phyloP scores from a whole-genome alignment of 1,140 invertebrate species.

The Meloidogyne floridensis region DNA sequence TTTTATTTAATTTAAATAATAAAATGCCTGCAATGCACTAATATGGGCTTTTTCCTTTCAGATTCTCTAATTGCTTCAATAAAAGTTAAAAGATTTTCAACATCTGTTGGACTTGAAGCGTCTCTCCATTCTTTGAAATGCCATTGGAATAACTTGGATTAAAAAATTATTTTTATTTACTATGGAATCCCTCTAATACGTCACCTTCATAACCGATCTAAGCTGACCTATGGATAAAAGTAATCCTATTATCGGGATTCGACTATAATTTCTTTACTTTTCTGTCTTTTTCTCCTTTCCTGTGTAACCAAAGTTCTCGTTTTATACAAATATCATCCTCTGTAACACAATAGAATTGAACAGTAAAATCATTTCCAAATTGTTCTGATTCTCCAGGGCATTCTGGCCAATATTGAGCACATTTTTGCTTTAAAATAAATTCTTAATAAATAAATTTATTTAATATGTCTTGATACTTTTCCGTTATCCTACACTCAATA shows the following conservation, averaged over 20 bases:
- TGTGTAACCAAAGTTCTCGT: slow-evolving; percentile 48
- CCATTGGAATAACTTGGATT: slow-evolving; percentile 49
- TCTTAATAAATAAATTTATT: neutral
- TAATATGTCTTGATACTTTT: neutral
- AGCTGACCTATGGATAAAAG: too few species aligned
- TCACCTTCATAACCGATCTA: too few species aligned
- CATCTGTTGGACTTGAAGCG: slow-evolving; percentile 30
- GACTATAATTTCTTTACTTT: slow-evolving; percentile 26
- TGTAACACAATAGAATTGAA: slow-evolving; percentile 48
- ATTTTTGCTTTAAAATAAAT: slow-evolving; percentile 44
- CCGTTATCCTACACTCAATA: too few species aligned
- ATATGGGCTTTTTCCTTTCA: slow-evolving; percentile 33
- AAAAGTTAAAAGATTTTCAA: slow-evolving; percentile 46
- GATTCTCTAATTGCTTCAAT: slow-evolving; percentile 44
- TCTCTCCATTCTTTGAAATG: slow-evolving; percentile 52
- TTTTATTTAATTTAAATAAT: neutral
- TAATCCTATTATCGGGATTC: too few species aligned
- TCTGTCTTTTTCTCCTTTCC: slow-evolving; percentile 41
- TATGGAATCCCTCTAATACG: too few species aligned
- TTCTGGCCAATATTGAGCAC: slow-evolving; percentile 50
- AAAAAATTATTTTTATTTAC: slow-evolving; percentile 13
- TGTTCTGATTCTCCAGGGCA: slow-evolving; percentile 42
- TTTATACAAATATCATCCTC: slow-evolving; percentile 56
- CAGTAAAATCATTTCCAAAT: slow-evolving; percentile 35
- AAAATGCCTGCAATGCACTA: slow-evolving; percentile 52